These are phyloP conservation scores for Sciurus carolinensis DNA, from an alignment of 2,797 vertebrate genomes.

Conservation along the genomic window DNA sequence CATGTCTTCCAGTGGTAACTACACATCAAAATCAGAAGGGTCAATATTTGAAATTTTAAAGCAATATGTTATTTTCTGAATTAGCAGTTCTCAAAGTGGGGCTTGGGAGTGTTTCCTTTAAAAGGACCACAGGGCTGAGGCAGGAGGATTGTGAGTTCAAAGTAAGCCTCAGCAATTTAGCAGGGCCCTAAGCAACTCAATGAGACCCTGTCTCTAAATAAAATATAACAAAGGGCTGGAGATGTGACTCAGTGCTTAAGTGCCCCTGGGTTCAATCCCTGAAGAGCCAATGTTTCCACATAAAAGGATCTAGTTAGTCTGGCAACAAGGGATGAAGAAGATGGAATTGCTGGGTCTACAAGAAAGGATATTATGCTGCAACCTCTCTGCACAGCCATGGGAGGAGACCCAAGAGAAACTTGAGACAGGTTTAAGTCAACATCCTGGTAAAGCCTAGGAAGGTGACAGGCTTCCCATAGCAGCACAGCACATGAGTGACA, in stretches of 20 bases:
- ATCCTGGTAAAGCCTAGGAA: background rate
- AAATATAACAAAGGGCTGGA: too few species aligned
- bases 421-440: too few species aligned
- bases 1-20: background rate
- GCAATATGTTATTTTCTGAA: background rate
- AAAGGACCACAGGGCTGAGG: background rate
- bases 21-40: background rate
- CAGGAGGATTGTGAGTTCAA: too few species aligned
- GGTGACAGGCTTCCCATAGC: background rate
- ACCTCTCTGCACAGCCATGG: background rate
- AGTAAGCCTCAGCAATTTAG: too few species aligned
- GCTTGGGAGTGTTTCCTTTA: background rate
- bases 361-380: background rate
- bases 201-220: too few species aligned
- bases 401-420: background rate
- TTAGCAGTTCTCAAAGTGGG: background rate
- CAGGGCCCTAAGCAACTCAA: too few species aligned
- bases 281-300: background rate
- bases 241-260: too few species aligned
- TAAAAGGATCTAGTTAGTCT: background rate
- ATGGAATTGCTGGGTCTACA: background rate
- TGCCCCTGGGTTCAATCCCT: too few species aligned
- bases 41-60: background rate
- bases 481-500: background rate
- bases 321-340: background rate